Evolutionary conservation across 2,113 vertebrate species (phyloP), one percentile per base, ranked within the genome.

Genomic region (Phyllostomus hastatus): DNA sequence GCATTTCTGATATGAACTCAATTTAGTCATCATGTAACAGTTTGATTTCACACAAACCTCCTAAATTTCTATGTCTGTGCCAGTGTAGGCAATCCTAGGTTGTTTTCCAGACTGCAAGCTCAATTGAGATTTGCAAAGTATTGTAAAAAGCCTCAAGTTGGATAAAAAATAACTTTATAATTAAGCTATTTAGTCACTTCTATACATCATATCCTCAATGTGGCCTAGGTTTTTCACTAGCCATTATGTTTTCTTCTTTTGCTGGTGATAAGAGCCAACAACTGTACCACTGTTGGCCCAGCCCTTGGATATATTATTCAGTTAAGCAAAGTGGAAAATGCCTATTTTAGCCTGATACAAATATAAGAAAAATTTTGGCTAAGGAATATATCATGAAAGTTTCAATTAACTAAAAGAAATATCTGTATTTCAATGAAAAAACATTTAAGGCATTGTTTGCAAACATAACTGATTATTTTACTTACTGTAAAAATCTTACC

Each of bases 161-260:
- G 33, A 86, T 72, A 59, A 87, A 86, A 90, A 90, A 76, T 26
- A 92, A 72, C 46, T 87, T 11, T 78, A 86, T 35, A 86, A 52
- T 89, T 76, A 86, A 94, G 33, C 67, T 96, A 83, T 73, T 78
- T 88, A 94, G 66, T 97, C 90, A 87, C 86, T 78, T 78, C 33
- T 86, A 54, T 64, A 33, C 66, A 66, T 86, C 80, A 87, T 57
- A 94, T 87, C 31, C 38, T 86, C 59, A 94, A 94, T 72, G 64
- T 69, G 64, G 38, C 41, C 67, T 86, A 94, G 50, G 80, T 92
- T 52, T 93, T 95, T 70, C 80, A 93, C 38, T 64, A 83, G 70
- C n/a, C 67, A 75, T 67, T 95, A 64, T 72, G 52, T 81, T 61
- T 89, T 24, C 70, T 70, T 84, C 70, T 52, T 83, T 61, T 35